Evolutionary conservation across 2,888 invertebrate genomes (phyloP), one percentile per base, ranked within the genome.

Genomic region (Prosapia bicincta): DNA sequence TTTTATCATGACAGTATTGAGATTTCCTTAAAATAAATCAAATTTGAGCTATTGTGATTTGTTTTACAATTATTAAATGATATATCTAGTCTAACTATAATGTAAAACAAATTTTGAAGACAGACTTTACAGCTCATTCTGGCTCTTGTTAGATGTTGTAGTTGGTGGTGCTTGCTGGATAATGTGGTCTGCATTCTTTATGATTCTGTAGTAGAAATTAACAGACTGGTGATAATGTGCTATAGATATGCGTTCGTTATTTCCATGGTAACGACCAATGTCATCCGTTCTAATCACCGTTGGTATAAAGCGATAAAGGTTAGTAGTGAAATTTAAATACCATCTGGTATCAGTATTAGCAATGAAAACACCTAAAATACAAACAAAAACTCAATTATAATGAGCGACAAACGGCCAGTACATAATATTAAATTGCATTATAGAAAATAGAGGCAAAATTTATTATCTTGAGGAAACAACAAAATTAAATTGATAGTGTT

Each of bases 301-400:
- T 6, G 87, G 86, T 74, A 83, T 82, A 81, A 87, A 86, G 54
- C 87, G 83, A 79, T 87, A 87, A 23, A 87, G 83, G 77, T 84
- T 83, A 20, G 82, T 79, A 1, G 86, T 84, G 71, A 87, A 81
- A 23, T 83, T 79, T 15, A 83, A 78, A 81, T 86, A 87, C 83
- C 86, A 85, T 24, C 83, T 81, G 0, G 86, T 86, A 80, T 88
- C 87, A 23, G 87, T 87, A 79, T 85, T 86, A 10, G 84, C 87
- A 43, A 83, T 78, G 75, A 84, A 80, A 9, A 83, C 81, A 71
- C 81, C 82, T 82, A 76, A 7, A 75, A 78, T 20, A 38, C 3
- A 38, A 13, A 38, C 15, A 38, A 20, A 23, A 25, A 25, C 30
- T 6, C 30, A 30, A 30, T 30, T 30, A 30, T 30, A 30, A 9